Base-by-base conservation (phyloP, 2,888 invertebrate species). In the Spilarctia lutea region DNA sequence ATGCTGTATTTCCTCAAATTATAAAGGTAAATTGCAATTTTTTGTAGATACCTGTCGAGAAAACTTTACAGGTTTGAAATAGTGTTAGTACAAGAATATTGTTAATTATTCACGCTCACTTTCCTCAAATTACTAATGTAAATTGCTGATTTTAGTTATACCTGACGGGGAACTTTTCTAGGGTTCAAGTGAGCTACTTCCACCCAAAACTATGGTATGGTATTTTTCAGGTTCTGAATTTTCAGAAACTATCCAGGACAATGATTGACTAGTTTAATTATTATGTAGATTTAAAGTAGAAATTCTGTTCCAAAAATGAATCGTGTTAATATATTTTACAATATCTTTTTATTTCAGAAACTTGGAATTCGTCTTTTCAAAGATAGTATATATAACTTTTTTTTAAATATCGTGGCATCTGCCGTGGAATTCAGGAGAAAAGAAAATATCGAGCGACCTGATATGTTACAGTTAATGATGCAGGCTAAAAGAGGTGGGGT, bases 401-500 rank as follows among this genome's bases (percentile, higher is more conserved):
- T 66, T 63, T 45, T 63, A 67, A 72, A 73, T 24, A 35, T 92
- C 3, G 91, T 94, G 0, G 71, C 83, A 2, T 82, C 83, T 1
- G 96, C 96, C 0, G 93, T 96, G 66, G 91, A 92, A 67, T 86
- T 89, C 6, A 91, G 96, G 18, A 92, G 94, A 65, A 91, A 93
- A 65, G 88, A 96, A 60, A 91, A 93, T 0, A 92, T 96, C 10
- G 90, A 95, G 3, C 86, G 97, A 74, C 96, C 96, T 0, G 97
- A 97, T 81, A 96, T 97, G 96, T 94, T 97, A 20, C 96, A 97
- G 74, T 83, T 97, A 4, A 80, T 97, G n/a, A 93, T 96, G 92
- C 96, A 96, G 75, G 91, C 93, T 13, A 86, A 89, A 18, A 91
- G 88, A 87, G 94, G 94, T 94, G 85, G 16, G n/a, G 52, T 13